Evolutionary conservation across 2,888 invertebrate genomes (phyloP), one percentile per base, ranked within the genome.

Genomic region (Perizoma flavofasciatum): DNA sequence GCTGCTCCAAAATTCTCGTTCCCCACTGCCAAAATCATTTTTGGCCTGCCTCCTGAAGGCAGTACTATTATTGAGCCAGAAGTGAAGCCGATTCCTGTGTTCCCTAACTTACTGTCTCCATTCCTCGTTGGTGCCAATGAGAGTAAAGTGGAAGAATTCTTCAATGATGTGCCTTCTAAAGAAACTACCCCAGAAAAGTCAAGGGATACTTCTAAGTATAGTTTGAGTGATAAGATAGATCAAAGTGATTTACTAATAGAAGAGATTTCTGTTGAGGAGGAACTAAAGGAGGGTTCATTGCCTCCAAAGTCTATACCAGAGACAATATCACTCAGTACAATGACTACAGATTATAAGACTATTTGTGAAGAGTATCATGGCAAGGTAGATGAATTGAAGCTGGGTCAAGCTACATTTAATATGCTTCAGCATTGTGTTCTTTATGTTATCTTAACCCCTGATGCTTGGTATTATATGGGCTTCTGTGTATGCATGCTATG

Each of bases 321-420:
- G 49, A 85, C 83, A 8, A 77, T 82, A 64, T 90, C 92, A 63
- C 92, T 94, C 59, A 93, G 92, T 71, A 93, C 94, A 5, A 88
- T 94, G 70, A 94, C 95, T 7, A 95, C 95, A 34, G 96, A 96
- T 68, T 95, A 96, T 79, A 95, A 95, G 77, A 95, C 95, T 11
- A 92, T 95, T 55, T 94, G 95, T 75, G 95, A 95, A 70, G 95
- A 95, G 63, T 95, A 94, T 79, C 93, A 94, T 51, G 92, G 84
- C 55, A 95, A 95, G 93, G 96, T 96, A 89, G 77, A 86, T 43
- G 37, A 7, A 3, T 37, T 5, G 7, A 5, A 37, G 6, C 7
- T 4, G 37, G 7, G 37, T 37, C 37, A 37, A 37, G 7, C 37
- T 37, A 37, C 7, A 6, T 37, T 6, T 10, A 9, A 41, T n/a